Evolutionary conservation across 2,888 invertebrate species (phyloP).

Genomic region (Drosophila falleni): DNA sequence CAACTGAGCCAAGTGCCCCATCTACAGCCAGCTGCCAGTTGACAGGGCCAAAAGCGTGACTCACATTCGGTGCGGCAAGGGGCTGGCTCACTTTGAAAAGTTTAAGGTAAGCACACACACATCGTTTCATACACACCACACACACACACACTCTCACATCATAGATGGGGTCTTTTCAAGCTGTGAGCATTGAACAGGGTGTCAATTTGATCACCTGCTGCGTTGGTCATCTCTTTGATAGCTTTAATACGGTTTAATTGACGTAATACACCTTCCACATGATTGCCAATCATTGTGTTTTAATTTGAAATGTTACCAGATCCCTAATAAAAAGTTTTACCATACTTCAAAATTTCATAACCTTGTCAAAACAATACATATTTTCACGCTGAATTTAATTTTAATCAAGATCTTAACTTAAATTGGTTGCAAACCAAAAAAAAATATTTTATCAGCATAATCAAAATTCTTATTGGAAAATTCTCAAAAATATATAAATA

Average conservation of each 20-base stretch:
- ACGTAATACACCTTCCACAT: not conserved
- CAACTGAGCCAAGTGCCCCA: conserved; percentile 45
- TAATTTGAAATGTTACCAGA: not conserved
- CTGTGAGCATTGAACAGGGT: conserved; percentile 17
- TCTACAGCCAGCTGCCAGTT: conserved; percentile 43
- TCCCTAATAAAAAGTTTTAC: not conserved
- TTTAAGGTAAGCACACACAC: conserved; percentile 32
- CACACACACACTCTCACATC: not conserved
- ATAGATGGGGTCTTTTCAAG: conserved; percentile 1
- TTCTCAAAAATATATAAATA: too few species aligned
- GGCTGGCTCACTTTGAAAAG: conserved; percentile 23
- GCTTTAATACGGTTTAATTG: conserved; percentile 40
- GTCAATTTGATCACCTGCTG: conserved; percentile 67
- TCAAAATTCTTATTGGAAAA: too few species aligned
- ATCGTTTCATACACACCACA: not conserved
- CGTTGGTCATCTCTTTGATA: conserved; percentile 49
- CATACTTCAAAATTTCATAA: not conserved
- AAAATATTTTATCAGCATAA: too few species aligned
- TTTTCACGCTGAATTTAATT: too few species aligned
- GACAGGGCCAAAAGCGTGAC: conserved; percentile 7
- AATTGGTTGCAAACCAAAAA: too few species aligned
- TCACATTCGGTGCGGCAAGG: conserved; percentile 13
- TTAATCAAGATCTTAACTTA: too few species aligned
- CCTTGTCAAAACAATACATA: too few species aligned
- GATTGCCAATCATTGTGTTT: not conserved